Base-by-base conservation (phyloP, 2,113 vertebrate genomes). In the Calypte anna region DNA sequence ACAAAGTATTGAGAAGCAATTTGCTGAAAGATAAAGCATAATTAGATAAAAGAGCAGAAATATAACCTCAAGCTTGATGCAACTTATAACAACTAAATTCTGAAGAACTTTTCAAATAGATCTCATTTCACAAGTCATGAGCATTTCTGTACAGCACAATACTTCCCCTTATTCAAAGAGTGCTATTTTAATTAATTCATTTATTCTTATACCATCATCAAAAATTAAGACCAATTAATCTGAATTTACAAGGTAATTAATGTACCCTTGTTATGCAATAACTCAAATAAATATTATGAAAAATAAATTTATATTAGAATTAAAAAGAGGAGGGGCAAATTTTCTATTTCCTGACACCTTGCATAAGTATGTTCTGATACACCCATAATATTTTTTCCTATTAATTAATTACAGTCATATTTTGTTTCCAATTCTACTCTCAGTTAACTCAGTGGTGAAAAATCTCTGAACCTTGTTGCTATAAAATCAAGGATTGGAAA, bases 11-110 rank as follows among this genome's bases (percentile, higher is more conserved):
- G 68, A 89, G 21, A 96, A 93, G 27, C 17, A 83, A 31, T 95
- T 87, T 84, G 31, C 75, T 86, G 30, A 83, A 92, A 90, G 82
- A 94, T 94, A 91, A 88, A 84, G 13, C 5, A 53, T 57, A 94
- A 95, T 93, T 96, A 96, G 73, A 92, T 83, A 81, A 90, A 92
- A 89, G 12, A 78, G 20, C n/a, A 92, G 79, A 90, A 96, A 93
- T 96, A 95, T 91, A 91, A 61, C 85, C 9, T 0, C 44, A 46
- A 91, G 61, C 69, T 76, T 86, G 64, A 76, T 82, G 33, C 11
- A 78, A 80, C 94, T 93, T 79, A 43, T 67, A 91, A 62, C 22
- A 74, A 90, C 61, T 40, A 57, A 91, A 79, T 73, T 88, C 70
- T 85, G 38, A 91, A 94, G 40, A 85, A 82, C 27, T 74, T 91